These are phyloP conservation scores for Paralichthys olivaceus DNA, from an alignment of 2,113 vertebrate species.

Conservation along the genomic window DNA sequence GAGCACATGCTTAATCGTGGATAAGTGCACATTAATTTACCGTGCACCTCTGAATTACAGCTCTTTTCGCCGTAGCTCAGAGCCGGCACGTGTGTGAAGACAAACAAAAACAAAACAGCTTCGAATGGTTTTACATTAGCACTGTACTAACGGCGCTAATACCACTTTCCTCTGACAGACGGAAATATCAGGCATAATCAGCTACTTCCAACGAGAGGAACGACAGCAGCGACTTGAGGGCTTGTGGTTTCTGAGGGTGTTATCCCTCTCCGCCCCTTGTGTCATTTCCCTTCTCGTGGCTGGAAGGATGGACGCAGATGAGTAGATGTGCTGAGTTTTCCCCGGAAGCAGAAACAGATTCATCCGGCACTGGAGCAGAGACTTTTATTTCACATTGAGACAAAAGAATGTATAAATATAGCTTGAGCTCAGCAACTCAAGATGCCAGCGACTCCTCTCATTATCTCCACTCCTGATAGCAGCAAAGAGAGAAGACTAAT, in stretches of 20 bases:
- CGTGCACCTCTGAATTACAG: conserved; percentile 48
- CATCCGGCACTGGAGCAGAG: conserved; percentile 45
- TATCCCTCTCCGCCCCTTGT: conserved; percentile 43
- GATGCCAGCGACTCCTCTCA: conserved; percentile 64
- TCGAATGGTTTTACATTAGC: neutral
- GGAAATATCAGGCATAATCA: neutral
- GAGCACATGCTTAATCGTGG: conserved; percentile 64
- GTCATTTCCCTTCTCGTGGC: conserved; percentile 59
- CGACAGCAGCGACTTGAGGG: conserved; percentile 2
- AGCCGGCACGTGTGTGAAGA: conserved; percentile 32
- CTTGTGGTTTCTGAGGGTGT: conserved; percentile 51
- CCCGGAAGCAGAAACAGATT: conserved; percentile 35
- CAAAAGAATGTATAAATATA: conserved; percentile 78
- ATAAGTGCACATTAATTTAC: conserved; percentile 69
- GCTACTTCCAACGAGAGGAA: neutral
- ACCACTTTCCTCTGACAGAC: neutral
- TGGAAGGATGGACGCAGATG: conserved; percentile 24
- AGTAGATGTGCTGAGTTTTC: conserved; percentile 43
- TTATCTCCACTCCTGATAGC: conserved; percentile 75
- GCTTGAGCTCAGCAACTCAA: conserved; percentile 55
- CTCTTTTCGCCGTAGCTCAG: conserved; percentile 48
- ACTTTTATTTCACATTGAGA: conserved; percentile 62
- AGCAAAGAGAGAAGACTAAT: conserved; percentile 75
- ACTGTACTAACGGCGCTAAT: neutral
- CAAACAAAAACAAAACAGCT: conserved; percentile 49